Evolutionary conservation across 2,888 invertebrate genomes (phyloP).

Genomic region (Hoplodrina ambigua): DNA sequence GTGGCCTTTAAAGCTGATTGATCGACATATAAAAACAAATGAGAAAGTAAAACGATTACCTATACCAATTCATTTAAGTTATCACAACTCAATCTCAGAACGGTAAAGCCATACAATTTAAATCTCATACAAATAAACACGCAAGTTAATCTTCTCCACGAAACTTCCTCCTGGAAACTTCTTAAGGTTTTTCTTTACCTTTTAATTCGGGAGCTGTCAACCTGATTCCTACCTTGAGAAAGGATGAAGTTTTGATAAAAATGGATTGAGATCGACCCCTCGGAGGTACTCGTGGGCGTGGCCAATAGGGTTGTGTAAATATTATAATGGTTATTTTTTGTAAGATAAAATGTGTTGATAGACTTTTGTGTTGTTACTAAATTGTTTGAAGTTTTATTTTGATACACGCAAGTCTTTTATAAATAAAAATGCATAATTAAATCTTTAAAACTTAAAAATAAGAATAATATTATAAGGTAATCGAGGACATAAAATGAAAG

Average conservation of each 20-base stretch:
- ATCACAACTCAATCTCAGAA: background rate
- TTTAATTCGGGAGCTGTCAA: slow-evolving; percentile 53
- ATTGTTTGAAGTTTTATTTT: background rate
- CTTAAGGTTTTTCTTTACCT: slow-evolving; percentile 29
- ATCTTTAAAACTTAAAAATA: too few species aligned
- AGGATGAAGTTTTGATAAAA: slow-evolving; percentile 52
- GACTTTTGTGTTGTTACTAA: background rate
- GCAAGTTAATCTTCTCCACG: slow-evolving; percentile 10
- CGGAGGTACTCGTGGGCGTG: slow-evolving; percentile 8
- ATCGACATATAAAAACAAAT: too few species aligned
- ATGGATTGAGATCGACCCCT: slow-evolving; percentile 42
- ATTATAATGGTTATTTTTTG: slow-evolving; percentile 5
- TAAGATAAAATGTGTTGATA: background rate
- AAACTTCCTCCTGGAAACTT: slow-evolving; percentile 22
- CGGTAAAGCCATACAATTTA: background rate
- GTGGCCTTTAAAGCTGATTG: too few species aligned
- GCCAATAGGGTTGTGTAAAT: slow-evolving; percentile 30
- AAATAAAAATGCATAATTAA: too few species aligned
- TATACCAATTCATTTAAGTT: background rate
- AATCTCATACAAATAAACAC: slow-evolving; percentile 12
- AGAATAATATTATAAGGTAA: background rate
- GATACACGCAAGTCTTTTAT: background rate
- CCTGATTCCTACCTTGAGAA: slow-evolving; percentile 27
- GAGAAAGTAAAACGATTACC: background rate
- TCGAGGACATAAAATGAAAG: slow-evolving; percentile 28